Evolutionary conservation across 2,888 invertebrate genomes (phyloP).

Genomic region (Hirudinaria manillensis): DNA sequence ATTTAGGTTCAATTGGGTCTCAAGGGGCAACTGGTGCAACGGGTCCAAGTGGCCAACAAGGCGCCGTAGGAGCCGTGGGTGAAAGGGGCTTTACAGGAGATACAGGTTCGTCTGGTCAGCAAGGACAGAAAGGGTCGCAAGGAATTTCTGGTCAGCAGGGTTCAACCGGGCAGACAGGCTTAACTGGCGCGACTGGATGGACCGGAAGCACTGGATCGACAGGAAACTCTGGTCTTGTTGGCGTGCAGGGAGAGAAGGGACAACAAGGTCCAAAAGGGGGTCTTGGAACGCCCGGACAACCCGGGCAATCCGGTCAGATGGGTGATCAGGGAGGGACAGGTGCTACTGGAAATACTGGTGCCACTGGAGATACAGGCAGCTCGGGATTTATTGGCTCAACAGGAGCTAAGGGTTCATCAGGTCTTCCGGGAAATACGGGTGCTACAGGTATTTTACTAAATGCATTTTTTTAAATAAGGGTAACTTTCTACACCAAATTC

Average conservation of each 20-base stretch:
- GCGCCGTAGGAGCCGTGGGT: slow-evolving; percentile 27
- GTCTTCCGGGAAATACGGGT: slow-evolving; percentile 33
- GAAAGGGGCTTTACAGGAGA: slow-evolving; percentile 30
- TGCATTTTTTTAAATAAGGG: neutral
- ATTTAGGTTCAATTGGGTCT: slow-evolving; percentile 21
- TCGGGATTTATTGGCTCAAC: slow-evolving; percentile 34
- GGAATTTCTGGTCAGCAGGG: slow-evolving; percentile 29
- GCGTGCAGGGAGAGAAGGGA: slow-evolving; percentile 30
- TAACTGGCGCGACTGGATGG: slow-evolving; percentile 29
- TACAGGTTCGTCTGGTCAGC: slow-evolving; percentile 21
- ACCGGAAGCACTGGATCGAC: slow-evolving; percentile 27
- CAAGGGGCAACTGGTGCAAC: slow-evolving; percentile 29
- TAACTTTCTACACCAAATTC: neutral
- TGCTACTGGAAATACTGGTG: slow-evolving; percentile 57
- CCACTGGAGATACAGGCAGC: slow-evolving; percentile 51
- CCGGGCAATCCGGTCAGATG: slow-evolving; percentile 31
- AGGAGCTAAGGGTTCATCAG: slow-evolving; percentile 33
- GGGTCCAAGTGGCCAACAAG: slow-evolving; percentile 31
- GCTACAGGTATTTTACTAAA: slow-evolving; percentile 27
- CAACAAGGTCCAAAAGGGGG: slow-evolving; percentile 26
- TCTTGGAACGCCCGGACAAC: slow-evolving; percentile 18
- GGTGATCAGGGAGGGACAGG: slow-evolving; percentile 33
- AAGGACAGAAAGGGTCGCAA: slow-evolving; percentile 30
- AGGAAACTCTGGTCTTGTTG: slow-evolving; percentile 32
- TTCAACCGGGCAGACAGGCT: slow-evolving; percentile 26